Evolutionary conservation across 1,140 invertebrate genomes (phyloP).

Genomic region (Proctacanthus coquilletti): DNA sequence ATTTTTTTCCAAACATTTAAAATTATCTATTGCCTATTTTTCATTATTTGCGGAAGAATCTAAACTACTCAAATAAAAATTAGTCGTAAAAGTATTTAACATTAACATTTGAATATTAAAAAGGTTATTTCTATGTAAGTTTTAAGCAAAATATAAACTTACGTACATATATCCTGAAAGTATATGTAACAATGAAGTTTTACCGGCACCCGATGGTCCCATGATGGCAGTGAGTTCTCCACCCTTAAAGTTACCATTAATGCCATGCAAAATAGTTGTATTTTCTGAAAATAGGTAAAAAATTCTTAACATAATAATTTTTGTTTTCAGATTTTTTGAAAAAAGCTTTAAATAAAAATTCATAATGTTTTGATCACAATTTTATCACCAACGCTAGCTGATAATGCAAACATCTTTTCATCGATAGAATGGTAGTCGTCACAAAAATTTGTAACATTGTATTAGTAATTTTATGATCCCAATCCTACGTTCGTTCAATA

Average conservation of each 20-base stretch:
- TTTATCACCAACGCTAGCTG: too few relatives aligned
- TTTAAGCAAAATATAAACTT: background rate
- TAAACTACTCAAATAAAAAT: background rate
- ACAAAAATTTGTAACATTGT: too few relatives aligned
- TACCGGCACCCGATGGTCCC: slow-evolving; percentile 75
- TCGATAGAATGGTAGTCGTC: too few relatives aligned
- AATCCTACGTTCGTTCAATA: too few relatives aligned
- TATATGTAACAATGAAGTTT: slow-evolving; percentile 65
- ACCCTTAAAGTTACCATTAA: slow-evolving; percentile 36
- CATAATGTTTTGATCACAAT: too few relatives aligned
- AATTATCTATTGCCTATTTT: too few relatives aligned
- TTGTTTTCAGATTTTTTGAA: too few relatives aligned
- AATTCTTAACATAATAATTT: too few relatives aligned
- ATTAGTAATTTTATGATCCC: too few relatives aligned
- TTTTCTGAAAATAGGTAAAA: slow-evolving; percentile 34
- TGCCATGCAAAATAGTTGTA: slow-evolving; percentile 37
- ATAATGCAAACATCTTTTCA: too few relatives aligned
- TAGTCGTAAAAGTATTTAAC: background rate
- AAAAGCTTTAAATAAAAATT: too few relatives aligned
- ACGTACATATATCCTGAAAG: slow-evolving; percentile 57
- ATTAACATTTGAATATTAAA: background rate
- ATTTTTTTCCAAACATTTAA: too few relatives aligned
- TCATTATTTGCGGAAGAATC: background rate
- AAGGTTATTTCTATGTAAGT: background rate
- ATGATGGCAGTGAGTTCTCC: slow-evolving; percentile 52